phyloP scores from a whole-genome alignment of 2,113 vertebrate species.

The Hydrochoerus hydrochaeris region DNA sequence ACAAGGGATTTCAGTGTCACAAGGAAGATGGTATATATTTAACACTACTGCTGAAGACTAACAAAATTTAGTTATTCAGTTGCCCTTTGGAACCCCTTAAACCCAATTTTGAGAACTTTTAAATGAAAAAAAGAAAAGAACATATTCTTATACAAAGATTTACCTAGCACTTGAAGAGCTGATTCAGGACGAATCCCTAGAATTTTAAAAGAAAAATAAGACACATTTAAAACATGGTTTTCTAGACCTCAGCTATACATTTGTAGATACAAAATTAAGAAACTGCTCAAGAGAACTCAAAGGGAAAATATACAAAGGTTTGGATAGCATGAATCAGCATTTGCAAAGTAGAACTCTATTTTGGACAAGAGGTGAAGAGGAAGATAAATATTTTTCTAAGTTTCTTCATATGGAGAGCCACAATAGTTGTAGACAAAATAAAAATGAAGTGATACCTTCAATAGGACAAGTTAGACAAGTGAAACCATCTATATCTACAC shows the following conservation, averaged over 20 bases:
- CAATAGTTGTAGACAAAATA: not conserved
- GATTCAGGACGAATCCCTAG: not conserved
- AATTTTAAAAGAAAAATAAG: not conserved
- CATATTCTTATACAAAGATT: not conserved
- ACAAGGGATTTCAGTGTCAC: not conserved
- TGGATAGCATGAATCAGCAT: not conserved
- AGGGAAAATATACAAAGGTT: not conserved
- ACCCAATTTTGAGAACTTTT: not conserved
- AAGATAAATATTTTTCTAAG: not conserved
- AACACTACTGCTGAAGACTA: not conserved
- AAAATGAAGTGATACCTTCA: not conserved
- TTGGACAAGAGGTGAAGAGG: not conserved
- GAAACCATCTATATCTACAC: not conserved
- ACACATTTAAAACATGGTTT: not conserved
- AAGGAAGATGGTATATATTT: not conserved
- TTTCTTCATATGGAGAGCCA: not conserved
- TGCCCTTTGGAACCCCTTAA: not conserved
- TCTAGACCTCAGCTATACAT: not conserved
- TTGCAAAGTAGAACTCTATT: not conserved
- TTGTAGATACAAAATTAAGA: not conserved
- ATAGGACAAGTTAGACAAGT: not conserved
- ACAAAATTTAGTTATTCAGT: not conserved
- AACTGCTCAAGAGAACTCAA: not conserved
- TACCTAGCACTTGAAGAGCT: not conserved
- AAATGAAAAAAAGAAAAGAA: constrained; percentile 24